These are phyloP conservation scores for Triplophysa siluroides DNA, from an alignment of 2,113 vertebrate genomes.

Conservation along the genomic window DNA sequence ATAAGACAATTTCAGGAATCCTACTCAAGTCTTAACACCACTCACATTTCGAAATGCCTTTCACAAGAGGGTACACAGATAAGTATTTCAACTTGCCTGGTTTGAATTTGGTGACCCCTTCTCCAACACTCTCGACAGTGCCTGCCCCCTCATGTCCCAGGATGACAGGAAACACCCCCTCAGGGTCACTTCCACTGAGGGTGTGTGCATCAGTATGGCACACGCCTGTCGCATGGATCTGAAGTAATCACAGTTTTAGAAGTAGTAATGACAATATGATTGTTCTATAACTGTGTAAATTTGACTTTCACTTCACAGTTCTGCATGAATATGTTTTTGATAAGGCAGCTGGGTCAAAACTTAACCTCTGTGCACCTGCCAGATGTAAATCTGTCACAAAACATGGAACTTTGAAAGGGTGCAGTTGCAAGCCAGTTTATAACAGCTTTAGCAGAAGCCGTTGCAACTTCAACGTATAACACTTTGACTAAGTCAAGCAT, in stretches of 20 bases:
- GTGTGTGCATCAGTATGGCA: slow-evolving; percentile 87
- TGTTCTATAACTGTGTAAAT: not conserved
- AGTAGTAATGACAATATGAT: too few relatives aligned
- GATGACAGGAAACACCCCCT: slow-evolving; percentile 81
- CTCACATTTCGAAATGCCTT: not conserved
- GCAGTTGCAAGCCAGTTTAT: not conserved
- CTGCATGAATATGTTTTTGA: not conserved
- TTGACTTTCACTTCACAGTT: not conserved
- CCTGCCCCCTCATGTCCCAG: slow-evolving; percentile 86
- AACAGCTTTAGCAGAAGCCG: not conserved
- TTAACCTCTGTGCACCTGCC: not conserved
- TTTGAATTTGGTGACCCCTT: slow-evolving; percentile 91
- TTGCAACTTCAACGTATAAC: not conserved
- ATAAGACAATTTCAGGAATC: not conserved
- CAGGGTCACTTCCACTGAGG: slow-evolving; percentile 67
- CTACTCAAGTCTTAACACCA: not conserved
- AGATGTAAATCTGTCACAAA: not conserved
- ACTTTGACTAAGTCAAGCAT: not conserved
- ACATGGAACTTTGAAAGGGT: not conserved
- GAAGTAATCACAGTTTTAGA: not conserved
- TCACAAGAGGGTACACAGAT: not conserved
- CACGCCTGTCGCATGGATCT: slow-evolving; percentile 82
- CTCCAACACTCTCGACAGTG: slow-evolving; percentile 85
- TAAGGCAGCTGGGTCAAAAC: slow-evolving; percentile 13
- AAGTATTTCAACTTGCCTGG: slow-evolving; percentile 70